phyloP scores from a whole-genome alignment of 1,140 invertebrate species.

The Condylostylus longicornis region DNA sequence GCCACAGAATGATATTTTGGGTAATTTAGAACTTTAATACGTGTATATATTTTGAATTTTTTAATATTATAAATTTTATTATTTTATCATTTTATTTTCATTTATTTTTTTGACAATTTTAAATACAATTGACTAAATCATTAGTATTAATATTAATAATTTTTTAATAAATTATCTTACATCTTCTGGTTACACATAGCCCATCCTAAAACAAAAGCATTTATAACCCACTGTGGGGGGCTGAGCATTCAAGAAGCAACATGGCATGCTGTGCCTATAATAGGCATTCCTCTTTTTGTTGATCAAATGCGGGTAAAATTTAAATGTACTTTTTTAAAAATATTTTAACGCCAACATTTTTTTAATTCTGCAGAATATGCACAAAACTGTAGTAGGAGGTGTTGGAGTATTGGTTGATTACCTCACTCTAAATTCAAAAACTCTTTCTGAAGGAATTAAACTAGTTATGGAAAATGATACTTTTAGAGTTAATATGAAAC shows the following conservation, averaged over 20 bases:
- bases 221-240: slow-evolving; percentile 44
- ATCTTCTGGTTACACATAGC: slow-evolving; percentile 25
- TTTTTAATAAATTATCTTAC: too few relatives aligned
- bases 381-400: background rate
- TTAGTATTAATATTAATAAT: too few relatives aligned
- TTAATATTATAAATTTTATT: too few relatives aligned
- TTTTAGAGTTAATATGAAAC: slow-evolving; percentile 22
- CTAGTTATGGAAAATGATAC: background rate
- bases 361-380: background rate
- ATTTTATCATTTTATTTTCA: too few relatives aligned
- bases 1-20: too few relatives aligned
- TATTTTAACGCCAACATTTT: slow-evolving; percentile 5
- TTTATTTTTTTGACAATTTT: too few relatives aligned
- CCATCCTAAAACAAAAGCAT: slow-evolving; percentile 33
- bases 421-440: background rate
- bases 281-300: slow-evolving; percentile 43
- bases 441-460: background rate
- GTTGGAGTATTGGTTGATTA: background rate
- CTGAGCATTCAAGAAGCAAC: slow-evolving; percentile 41
- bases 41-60: too few relatives aligned
- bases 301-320: slow-evolving; percentile 37
- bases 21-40: too few relatives aligned
- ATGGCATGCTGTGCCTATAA: slow-evolving; percentile 36
- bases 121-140: too few relatives aligned
- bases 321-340: slow-evolving; percentile 19